Conservation (phyloP, 2,888 invertebrate species). For the Drosophila pseudotakahashii region DNA sequence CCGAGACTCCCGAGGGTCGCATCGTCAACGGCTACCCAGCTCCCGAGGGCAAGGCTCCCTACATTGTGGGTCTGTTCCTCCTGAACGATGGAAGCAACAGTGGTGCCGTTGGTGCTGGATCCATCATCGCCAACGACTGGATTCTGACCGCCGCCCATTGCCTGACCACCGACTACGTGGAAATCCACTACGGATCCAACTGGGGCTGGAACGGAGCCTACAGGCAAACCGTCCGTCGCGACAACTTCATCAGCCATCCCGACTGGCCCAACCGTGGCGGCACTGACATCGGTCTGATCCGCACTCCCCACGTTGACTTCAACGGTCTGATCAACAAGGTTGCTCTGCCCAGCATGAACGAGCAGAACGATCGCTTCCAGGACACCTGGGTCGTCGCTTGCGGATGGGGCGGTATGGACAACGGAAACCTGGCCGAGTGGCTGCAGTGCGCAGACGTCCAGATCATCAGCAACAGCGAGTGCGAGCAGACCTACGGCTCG, state of each 20-base stretch:
- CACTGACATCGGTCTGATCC: slow-evolving; percentile 76
- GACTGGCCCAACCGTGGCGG: slow-evolving; percentile 29
- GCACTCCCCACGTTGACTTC: slow-evolving; percentile 57
- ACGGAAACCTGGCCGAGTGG: slow-evolving; percentile 59
- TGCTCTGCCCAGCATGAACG: slow-evolving; percentile 51
- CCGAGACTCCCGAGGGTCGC: slow-evolving; percentile 13
- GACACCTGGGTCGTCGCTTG: slow-evolving; percentile 77
- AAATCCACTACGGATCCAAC: slow-evolving; percentile 65
- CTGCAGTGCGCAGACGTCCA: slow-evolving; percentile 80
- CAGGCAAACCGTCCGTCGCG: slow-evolving; percentile 50
- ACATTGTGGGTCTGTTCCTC: slow-evolving; percentile 63
- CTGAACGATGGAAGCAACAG: slow-evolving; percentile 36
- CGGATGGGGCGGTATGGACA: slow-evolving; percentile 84
- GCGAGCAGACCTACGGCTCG: slow-evolving; percentile 3
- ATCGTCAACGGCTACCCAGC: slow-evolving; percentile 64
- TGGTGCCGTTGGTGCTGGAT: slow-evolving; percentile 40
- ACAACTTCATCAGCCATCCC: slow-evolving; percentile 66
- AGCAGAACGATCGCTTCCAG: slow-evolving; percentile 64
- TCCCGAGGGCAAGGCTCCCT: slow-evolving; percentile 55
- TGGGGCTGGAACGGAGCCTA: slow-evolving; percentile 53
- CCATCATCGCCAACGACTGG: slow-evolving; percentile 37
- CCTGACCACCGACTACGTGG: slow-evolving; percentile 46
- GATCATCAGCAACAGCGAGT: slow-evolving; percentile 74
- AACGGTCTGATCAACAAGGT: slow-evolving; percentile 48
- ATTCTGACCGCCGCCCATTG: slow-evolving; percentile 42